phyloP scores from a whole-genome alignment of 2,888 invertebrate species.

The Erebia aethiops region DNA sequence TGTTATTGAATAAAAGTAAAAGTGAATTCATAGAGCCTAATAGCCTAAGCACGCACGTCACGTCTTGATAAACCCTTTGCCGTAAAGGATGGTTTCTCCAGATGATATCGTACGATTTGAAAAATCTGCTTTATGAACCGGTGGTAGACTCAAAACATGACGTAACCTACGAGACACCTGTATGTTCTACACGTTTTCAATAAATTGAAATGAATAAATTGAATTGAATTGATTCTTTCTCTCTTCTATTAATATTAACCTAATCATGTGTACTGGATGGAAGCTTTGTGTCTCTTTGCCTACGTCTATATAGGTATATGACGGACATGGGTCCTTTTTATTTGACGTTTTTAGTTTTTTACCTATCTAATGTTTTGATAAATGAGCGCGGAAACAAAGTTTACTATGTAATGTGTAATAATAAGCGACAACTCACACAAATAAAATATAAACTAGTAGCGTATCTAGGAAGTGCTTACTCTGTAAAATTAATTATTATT shows the following conservation, averaged over 20 bases:
- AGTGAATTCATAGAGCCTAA: constrained; percentile 65
- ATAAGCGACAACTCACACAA: constrained; percentile 26
- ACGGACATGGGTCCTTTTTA: too few relatives aligned
- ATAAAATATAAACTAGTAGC: constrained; percentile 36
- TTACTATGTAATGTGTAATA: constrained; percentile 13
- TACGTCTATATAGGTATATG: too few relatives aligned
- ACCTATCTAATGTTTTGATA: not conserved
- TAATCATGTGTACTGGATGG: not conserved
- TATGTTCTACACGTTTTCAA: too few relatives aligned
- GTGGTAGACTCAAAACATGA: too few relatives aligned
- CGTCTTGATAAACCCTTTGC: constrained; percentile 24
- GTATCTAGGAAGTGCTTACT: constrained; percentile 58
- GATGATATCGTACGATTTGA: constrained; percentile 15
- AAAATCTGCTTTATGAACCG: too few relatives aligned
- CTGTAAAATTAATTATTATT: constrained; percentile 56
- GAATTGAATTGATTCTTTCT: too few relatives aligned
- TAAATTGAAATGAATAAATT: too few relatives aligned
- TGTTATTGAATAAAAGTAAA: constrained; percentile 78
- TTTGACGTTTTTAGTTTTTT: too few relatives aligned
- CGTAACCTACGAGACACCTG: too few relatives aligned
- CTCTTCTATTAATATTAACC: constrained; percentile 2
- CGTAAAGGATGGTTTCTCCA: constrained; percentile 18
- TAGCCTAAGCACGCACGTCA: constrained; percentile 45
- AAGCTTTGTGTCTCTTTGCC: not conserved
- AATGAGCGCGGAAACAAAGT: constrained; percentile 14